Evolutionary conservation across 2,888 invertebrate species (phyloP).

Genomic region (Stomorhina lunata): DNA sequence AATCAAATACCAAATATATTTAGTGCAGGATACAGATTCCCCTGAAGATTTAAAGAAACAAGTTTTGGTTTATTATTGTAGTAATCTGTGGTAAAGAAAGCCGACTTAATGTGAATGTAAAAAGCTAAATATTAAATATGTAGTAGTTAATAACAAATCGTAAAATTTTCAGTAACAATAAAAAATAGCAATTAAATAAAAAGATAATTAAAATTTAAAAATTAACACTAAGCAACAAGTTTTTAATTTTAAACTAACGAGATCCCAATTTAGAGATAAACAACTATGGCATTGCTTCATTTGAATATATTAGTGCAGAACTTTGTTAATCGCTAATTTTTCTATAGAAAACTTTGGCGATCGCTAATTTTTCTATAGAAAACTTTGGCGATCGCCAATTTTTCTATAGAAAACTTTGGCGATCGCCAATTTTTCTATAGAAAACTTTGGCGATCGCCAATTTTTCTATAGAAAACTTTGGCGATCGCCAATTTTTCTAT

Average conservation of each 20-base stretch:
- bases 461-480: too few relatives aligned
- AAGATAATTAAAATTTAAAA: neutral
- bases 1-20: slow-evolving; percentile 19
- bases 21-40: slow-evolving; percentile 22
- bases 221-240: slow-evolving; percentile 2
- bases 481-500: too few relatives aligned
- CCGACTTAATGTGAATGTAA: slow-evolving; percentile 7
- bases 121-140: neutral
- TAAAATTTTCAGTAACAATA: neutral
- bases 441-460: too few relatives aligned
- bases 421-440: too few relatives aligned
- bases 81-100: neutral
- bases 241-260: neutral
- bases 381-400: too few relatives aligned
- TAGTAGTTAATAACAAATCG: neutral
- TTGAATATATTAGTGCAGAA: too few relatives aligned
- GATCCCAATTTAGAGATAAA: too few relatives aligned
- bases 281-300: too few relatives aligned
- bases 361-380: too few relatives aligned
- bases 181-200: neutral
- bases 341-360: too few relatives aligned
- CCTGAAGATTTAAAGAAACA: slow-evolving; percentile 3
- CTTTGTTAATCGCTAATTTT: too few relatives aligned
- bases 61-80: slow-evolving; percentile 8
- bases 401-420: too few relatives aligned